Evolutionary conservation across 2,113 vertebrate species (phyloP).

Genomic region (Pituophis catenifer): DNA sequence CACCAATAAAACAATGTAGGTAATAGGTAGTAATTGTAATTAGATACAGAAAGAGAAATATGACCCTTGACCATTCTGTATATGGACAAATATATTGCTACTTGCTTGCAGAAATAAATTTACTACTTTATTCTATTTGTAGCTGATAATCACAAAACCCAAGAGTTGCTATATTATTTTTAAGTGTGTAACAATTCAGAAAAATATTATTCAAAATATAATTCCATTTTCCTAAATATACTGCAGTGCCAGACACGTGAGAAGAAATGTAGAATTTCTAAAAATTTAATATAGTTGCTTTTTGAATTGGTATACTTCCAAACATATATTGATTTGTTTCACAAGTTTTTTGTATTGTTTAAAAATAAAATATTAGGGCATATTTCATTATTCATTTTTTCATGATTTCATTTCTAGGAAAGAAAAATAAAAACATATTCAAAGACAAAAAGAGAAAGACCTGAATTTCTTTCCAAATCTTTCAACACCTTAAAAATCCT

Average conservation of each 20-base stretch:
- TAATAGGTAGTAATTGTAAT: not conserved
- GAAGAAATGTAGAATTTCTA: not conserved
- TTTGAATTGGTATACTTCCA: not conserved
- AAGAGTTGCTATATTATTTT: not conserved
- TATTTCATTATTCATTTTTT: not conserved
- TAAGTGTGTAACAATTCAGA: not conserved
- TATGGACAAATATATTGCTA: not conserved
- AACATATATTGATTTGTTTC: not conserved
- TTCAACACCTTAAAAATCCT: not conserved
- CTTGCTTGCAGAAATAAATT: not conserved
- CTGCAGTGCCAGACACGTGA: not conserved
- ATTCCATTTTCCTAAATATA: not conserved
- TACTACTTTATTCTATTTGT: not conserved
- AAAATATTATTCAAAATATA: not conserved
- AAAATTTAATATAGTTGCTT: not conserved
- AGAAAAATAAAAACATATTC: not conserved
- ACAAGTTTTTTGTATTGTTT: not conserved
- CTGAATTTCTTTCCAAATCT: not conserved
- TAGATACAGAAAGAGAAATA: not conserved
- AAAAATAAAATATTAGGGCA: not conserved
- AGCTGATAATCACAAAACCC: not conserved
- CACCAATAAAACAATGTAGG: not conserved
- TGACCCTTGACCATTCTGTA: not conserved
- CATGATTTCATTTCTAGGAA: not conserved
- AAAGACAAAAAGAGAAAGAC: not conserved